Percentiles rank a stretch among this genome's conserved stretches.
phyloP scores from a whole-genome alignment of 1,140 invertebrate genomes.

The Argopecten irradians region DNA sequence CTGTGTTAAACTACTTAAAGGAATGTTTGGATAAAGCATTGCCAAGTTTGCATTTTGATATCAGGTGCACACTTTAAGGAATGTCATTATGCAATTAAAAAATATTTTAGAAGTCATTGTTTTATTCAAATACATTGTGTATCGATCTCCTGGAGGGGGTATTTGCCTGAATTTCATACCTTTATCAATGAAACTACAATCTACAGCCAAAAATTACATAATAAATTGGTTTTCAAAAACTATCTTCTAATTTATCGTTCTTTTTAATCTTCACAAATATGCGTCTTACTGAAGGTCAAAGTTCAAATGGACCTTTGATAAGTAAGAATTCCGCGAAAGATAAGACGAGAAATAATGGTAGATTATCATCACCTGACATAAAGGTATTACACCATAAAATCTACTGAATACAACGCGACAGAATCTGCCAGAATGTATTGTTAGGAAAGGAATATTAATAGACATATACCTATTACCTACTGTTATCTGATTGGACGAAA shows the following conservation, averaged over 20 bases:
- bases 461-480: background rate
- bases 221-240: background rate
- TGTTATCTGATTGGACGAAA: conserved; percentile 4
- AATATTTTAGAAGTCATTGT: background rate
- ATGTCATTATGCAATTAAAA: background rate
- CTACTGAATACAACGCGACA: background rate
- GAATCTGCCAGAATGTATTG: background rate
- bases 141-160: background rate
- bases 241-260: background rate
- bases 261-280: background rate
- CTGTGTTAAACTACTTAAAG: background rate
- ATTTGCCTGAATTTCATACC: background rate
- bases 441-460: background rate
- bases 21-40: background rate
- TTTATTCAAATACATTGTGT: no score
- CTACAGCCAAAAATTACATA: background rate
- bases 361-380: background rate
- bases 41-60: background rate
- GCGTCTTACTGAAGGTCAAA: background rate
- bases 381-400: background rate
- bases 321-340: background rate
- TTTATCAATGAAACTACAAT: background rate
- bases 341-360: background rate
- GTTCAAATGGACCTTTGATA: background rate
- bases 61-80: background rate